A percentile compares a stretch with the other conserved stretches of the same genome.
phyloP scores from a whole-genome alignment of 2,888 invertebrate species.

The Volucella inanis region DNA sequence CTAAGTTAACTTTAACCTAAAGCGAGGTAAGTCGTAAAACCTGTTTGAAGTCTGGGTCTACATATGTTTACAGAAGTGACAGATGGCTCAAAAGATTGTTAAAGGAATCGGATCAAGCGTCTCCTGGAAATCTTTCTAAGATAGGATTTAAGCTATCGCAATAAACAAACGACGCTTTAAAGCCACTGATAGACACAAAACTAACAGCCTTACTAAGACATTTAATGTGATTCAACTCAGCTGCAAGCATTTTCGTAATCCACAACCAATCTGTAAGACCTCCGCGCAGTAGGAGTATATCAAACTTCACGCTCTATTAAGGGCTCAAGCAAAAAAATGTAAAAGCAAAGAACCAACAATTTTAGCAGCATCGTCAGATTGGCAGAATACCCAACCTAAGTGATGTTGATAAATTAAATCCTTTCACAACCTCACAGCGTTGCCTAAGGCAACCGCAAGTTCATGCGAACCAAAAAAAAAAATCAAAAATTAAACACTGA shows the following conservation, averaged over 20 bases:
- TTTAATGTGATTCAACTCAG: too few species aligned
- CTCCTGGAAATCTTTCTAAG: too few species aligned
- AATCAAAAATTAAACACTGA: not conserved
- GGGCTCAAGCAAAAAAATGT: not conserved
- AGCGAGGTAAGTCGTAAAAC: too few species aligned
- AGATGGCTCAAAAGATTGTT: too few species aligned
- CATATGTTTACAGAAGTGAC: too few species aligned
- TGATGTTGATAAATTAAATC: constrained; percentile 58
- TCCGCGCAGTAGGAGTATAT: constrained; percentile 34
- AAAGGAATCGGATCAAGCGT: too few species aligned
- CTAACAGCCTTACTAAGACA: too few species aligned
- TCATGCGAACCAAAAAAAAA: constrained; percentile 7
- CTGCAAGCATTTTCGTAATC: not conserved
- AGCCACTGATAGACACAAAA: too few species aligned
- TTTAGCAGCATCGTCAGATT: constrained; percentile 49
- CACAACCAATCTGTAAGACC: constrained; percentile 32
- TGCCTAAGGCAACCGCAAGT: constrained; percentile 46
- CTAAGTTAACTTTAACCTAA: too few species aligned
- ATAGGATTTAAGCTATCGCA: too few species aligned
- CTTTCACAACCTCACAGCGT: constrained; percentile 15
- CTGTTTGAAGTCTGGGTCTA: too few species aligned
- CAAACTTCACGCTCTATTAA: constrained; percentile 53
- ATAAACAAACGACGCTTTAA: too few species aligned
- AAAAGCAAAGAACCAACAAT: constrained; percentile 27
- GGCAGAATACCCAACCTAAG: constrained; percentile 55